Conservation (phyloP, 2,113 vertebrate species). For the Anolis sagrei region DNA sequence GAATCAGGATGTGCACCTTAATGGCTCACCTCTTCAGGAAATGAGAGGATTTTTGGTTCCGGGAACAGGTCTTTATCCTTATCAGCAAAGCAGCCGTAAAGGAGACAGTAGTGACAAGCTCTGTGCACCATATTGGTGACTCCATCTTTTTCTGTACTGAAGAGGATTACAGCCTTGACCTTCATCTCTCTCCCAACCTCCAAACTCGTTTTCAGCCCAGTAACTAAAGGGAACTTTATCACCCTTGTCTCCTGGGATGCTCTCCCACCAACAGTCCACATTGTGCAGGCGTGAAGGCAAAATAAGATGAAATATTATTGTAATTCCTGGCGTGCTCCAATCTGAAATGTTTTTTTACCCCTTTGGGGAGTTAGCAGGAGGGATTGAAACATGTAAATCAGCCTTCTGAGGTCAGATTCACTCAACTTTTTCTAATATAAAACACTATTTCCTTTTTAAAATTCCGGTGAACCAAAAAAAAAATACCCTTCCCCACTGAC, state of each 20-base stretch:
- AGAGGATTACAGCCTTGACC: constrained; percentile 33
- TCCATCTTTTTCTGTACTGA: background rate
- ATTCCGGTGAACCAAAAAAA: constrained; percentile 83
- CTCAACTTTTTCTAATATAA: constrained; percentile 72
- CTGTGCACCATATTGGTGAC: constrained; percentile 20
- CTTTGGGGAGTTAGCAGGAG: constrained; percentile 15
- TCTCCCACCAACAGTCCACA: background rate
- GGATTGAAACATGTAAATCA: constrained; percentile 28
- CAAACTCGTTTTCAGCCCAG: constrained; percentile 57
- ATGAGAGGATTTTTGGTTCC: background rate
- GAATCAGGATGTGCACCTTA: background rate
- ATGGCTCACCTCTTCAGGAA: constrained; percentile 11
- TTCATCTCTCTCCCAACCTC: constrained; percentile 64
- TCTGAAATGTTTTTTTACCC: constrained; percentile 26
- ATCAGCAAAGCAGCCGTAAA: background rate
- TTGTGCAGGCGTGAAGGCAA: constrained; percentile 21
- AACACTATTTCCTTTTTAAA: constrained; percentile 79
- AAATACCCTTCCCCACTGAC: constrained; percentile 63
- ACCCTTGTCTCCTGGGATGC: background rate
- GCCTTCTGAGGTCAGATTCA: constrained; percentile 53
- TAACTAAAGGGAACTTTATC: constrained; percentile 48
- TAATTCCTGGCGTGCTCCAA: constrained; percentile 48
- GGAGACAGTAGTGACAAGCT: background rate
- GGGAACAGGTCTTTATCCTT: background rate
- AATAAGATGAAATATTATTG: constrained; percentile 25